phyloP scores from a whole-genome alignment of 2,888 invertebrate genomes.

The Pterostichus niger region DNA sequence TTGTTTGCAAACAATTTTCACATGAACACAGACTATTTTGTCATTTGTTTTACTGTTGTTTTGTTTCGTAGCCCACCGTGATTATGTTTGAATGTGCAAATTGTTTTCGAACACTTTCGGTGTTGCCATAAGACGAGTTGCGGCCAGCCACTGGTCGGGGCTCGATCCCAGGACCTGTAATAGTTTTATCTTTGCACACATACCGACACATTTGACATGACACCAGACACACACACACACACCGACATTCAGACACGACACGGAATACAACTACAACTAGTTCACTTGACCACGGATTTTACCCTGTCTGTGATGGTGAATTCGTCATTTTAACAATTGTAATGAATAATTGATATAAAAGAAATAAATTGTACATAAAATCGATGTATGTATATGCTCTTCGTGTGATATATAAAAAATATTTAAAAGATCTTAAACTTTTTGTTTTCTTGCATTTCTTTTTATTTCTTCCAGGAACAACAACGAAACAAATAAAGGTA shows the following conservation, averaged over 20 bases:
- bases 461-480: too few species aligned
- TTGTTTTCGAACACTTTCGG: slow-evolving; percentile 58
- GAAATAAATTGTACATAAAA: slow-evolving; percentile 75
- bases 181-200: slow-evolving; percentile 66
- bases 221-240: slow-evolving; percentile 28
- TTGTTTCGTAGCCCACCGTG: slow-evolving; percentile 61
- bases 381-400: slow-evolving; percentile 78
- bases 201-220: slow-evolving; percentile 51
- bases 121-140: slow-evolving; percentile 61
- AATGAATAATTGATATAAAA: slow-evolving; percentile 72
- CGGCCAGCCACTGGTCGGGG: neutral
- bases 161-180: slow-evolving; percentile 66
- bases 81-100: slow-evolving; percentile 52
- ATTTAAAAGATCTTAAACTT: slow-evolving; percentile 74
- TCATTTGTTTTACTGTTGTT: slow-evolving; percentile 49
- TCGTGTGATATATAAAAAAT: slow-evolving; percentile 78
- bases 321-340: slow-evolving; percentile 66
- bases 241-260: slow-evolving; percentile 61
- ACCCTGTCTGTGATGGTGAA: slow-evolving; percentile 65
- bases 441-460: slow-evolving; percentile 68
- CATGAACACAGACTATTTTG: slow-evolving; percentile 9
- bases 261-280: slow-evolving; percentile 39
- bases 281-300: slow-evolving; percentile 63
- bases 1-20: slow-evolving; percentile 49
- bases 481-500: too few species aligned